Evolutionary conservation across 2,797 vertebrate species (phyloP).

Genomic region (Chlorospingus flavigularis): DNA sequence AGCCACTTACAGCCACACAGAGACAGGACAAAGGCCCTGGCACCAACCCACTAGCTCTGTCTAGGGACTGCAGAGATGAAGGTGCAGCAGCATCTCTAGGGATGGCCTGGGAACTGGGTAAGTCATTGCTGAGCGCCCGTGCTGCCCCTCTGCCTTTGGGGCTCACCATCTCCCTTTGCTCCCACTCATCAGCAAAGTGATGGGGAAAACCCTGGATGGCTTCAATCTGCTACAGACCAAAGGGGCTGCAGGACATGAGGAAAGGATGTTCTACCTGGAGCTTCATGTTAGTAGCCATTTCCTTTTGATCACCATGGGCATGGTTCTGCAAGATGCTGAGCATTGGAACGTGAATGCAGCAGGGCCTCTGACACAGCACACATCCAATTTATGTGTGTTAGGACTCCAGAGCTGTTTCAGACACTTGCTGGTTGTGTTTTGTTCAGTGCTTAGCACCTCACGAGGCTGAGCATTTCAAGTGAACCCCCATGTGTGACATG

Average conservation of each 20-base stretch:
- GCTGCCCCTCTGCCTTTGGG: neutral
- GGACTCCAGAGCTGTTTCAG: neutral
- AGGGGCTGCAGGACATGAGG: neutral
- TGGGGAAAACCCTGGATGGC: neutral
- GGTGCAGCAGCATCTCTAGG: neutral
- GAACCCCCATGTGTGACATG: neutral
- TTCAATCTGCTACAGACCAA: neutral
- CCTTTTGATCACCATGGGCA: neutral
- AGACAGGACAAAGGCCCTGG: neutral
- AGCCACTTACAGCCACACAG: neutral
- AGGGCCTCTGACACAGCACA: neutral
- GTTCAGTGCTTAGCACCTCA: neutral
- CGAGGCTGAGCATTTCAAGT: neutral
- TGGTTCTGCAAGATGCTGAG: neutral
- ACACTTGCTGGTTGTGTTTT: neutral
- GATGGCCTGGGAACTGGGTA: neutral
- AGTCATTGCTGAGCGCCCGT: fast-evolving
- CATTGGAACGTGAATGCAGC: neutral
- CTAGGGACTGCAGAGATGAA: neutral
- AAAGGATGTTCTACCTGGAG: neutral
- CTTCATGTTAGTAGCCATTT: neutral
- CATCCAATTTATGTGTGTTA: neutral
- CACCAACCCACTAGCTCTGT: neutral
- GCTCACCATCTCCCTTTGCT: fast-evolving
- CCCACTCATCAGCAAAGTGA: neutral